Base-by-base conservation (phyloP, 2,113 vertebrate species). In the Percina caprodes region DNA sequence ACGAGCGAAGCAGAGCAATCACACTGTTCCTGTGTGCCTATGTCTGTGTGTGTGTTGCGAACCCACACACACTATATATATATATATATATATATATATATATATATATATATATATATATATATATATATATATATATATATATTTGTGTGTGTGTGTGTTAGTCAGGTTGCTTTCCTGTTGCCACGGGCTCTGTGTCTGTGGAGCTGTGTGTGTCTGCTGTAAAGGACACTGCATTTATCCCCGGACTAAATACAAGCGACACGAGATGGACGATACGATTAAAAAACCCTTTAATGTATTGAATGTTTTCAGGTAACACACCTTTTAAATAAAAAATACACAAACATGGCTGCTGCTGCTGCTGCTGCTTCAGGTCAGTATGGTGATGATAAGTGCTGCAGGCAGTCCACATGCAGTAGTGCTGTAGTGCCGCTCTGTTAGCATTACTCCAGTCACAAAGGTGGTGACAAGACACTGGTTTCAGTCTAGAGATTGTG, bases 1-100 rank as follows among this genome's bases (percentile, higher is more conserved):
- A 94, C 87, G 90, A 94, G 90, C 68, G 69, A 82, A 91, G 86
- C 90, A 90, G 90, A 91, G 91, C 92, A 93, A 92, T 92, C 90
- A 87, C 88, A 71, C 88, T 58, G 74, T 75, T 82, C 80, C 88
- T 81, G 66, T 56, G 81, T 79, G 76, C 39, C 65, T 82, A 49
- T 66, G 67, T 1, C 10, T 23, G 49, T 46, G 61, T 71, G 67
- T 74, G 67, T 39, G 79, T 80, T 21, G 2, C 71, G 18, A 23
- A 15, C 74, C 30, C 60, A 62, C 87, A 85, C 76, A 42, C 85
- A 77, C 77, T 18, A 15, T 21, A 33, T 18, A 9, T 3, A 16
- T 33, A 15, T 30, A 6, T 16, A 10, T 35, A 16, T 10, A 21
- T 26, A 56, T 26, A 30, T 33, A 18, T 33, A 39, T 42, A 42